Percentiles rank a stretch among this genome's conserved stretches.
phyloP scores from a whole-genome alignment of 2,113 vertebrate species.

The Polypterus senegalus region DNA sequence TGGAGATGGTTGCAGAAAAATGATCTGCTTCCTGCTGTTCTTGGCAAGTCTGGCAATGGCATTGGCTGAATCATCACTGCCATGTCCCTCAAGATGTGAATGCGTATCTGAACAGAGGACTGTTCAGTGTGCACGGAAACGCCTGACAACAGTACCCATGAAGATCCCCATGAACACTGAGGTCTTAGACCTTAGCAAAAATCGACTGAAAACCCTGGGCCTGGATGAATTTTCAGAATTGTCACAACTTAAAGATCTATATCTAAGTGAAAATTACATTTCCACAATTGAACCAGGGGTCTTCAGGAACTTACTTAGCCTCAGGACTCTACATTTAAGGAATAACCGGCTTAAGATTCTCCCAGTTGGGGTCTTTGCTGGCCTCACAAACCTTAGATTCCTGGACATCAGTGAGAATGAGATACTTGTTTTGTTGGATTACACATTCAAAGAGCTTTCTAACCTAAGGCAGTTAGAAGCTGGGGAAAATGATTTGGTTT shows the following conservation, averaged over 20 bases:
- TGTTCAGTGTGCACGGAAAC: constrained; percentile 61
- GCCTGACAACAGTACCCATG: constrained; percentile 54
- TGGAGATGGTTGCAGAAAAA: constrained; percentile 42
- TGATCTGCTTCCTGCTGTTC: constrained; percentile 39
- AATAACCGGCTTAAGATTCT: constrained; percentile 70
- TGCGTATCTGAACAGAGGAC: constrained; percentile 51
- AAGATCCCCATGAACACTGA: constrained; percentile 49
- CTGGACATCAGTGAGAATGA: constrained; percentile 74
- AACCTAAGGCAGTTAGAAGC: constrained; percentile 53
- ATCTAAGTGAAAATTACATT: constrained; percentile 70
- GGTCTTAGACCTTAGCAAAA: constrained; percentile 64
- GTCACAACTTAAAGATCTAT: constrained; percentile 58
- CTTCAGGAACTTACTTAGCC: constrained; percentile 56
- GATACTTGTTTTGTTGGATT: constrained; percentile 74
- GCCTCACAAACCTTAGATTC: constrained; percentile 48
- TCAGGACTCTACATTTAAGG: constrained; percentile 49
- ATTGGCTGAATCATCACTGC: constrained; percentile 27
- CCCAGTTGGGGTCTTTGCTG: constrained; percentile 62
- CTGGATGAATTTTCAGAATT: constrained; percentile 61
- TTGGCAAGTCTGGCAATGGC: constrained; percentile 32
- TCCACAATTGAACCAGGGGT: constrained; percentile 72
- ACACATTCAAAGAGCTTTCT: constrained; percentile 59
- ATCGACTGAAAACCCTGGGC: constrained; percentile 61
- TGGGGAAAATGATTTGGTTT: constrained; percentile 65
- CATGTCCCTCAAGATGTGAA: constrained; percentile 57